Conservation (phyloP, 1,140 invertebrate genomes). For the Drosophila equinoxialis region DNA sequence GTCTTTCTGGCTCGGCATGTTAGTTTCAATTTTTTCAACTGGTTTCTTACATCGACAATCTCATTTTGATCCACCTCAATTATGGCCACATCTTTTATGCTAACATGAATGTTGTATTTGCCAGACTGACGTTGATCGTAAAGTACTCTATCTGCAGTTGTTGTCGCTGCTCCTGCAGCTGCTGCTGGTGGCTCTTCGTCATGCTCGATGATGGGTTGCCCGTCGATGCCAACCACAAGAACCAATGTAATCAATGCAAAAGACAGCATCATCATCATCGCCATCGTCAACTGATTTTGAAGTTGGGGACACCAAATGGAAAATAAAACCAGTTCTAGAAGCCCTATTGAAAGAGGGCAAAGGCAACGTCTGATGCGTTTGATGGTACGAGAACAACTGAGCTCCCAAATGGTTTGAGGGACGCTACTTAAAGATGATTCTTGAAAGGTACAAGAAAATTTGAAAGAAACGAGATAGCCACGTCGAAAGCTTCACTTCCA, state of each 20-base stretch:
- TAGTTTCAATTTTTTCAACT: conserved; percentile 46
- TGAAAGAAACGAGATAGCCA: neutral
- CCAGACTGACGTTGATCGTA: conserved; percentile 91
- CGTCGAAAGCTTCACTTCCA: no score
- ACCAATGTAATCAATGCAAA: conserved; percentile 33
- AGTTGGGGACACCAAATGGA: conserved; percentile 11
- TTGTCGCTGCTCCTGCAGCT: conserved; percentile 2
- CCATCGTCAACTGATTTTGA: conserved; percentile 29
- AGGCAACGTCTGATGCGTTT: conserved; percentile 34
- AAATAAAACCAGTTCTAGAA: conserved; percentile 55
- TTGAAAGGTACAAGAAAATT: neutral
- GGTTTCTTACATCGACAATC: conserved; percentile 84
- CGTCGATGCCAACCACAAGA: conserved; percentile 37
- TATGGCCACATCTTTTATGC: conserved; percentile 90
- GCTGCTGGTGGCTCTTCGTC: conserved; percentile 13
- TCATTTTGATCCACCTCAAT: conserved; percentile 87
- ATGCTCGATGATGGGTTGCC: conserved; percentile 51
- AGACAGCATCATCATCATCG: conserved; percentile 24
- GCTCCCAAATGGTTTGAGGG: conserved; percentile 23
- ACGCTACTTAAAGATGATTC: conserved; percentile 63
- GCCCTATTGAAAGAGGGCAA: neutral
- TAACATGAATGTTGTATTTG: conserved; percentile 90
- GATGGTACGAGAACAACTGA: conserved; percentile 60
- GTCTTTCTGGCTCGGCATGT: neutral
- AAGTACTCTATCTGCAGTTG: conserved; percentile 41